Evolutionary conservation across 2,888 invertebrate genomes (phyloP), one percentile per base, ranked within the genome.

Genomic region (Atethmia centrago): DNA sequence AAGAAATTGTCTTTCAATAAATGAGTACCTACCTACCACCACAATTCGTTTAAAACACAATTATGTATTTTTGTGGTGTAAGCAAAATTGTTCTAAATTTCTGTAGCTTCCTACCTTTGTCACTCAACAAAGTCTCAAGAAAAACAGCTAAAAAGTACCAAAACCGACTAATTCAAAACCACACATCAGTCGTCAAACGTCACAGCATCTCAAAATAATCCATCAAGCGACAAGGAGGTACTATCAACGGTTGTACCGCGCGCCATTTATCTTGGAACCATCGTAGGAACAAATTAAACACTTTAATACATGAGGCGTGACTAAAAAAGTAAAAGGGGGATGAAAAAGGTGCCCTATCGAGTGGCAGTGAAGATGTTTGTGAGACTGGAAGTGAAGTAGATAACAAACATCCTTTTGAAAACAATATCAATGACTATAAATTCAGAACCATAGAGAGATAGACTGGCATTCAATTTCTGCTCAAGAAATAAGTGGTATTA

Each of bases 241-340:
- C 76, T 80, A 87, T 87, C 82, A 85, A 70, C 92, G 90, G 88
- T 89, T 86, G 86, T 82, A 85, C 84, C 74, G 63, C 77, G 79
- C 70, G 83, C 91, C 89, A 94, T 95, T 92, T 89, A 94, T 94
- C 94, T 94, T 91, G 77, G 78, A 81, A 85, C 88, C 91, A 91
- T 93, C 90, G 90, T 88, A 91, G 90, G 93, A 93, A 95, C 95
- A 95, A 96, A 96, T 96, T 96, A 95, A 96, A 94, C 93, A 95
- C 94, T 95, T 94, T 94, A 95, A 95, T 94, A 93, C 94, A 93
- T 89, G 91, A 93, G 94, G 94, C 95, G 96, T 95, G 94, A 94
- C 95, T 94, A 93, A 95, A 95, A 95, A 93, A 94, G 89, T 82
- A 88, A 84, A 86, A 83, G 78, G 83, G 87, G 88, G 85, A 88